phyloP scores from a whole-genome alignment of 92 coral and sea anemone species.

The Parazoanthus swiftii region DNA sequence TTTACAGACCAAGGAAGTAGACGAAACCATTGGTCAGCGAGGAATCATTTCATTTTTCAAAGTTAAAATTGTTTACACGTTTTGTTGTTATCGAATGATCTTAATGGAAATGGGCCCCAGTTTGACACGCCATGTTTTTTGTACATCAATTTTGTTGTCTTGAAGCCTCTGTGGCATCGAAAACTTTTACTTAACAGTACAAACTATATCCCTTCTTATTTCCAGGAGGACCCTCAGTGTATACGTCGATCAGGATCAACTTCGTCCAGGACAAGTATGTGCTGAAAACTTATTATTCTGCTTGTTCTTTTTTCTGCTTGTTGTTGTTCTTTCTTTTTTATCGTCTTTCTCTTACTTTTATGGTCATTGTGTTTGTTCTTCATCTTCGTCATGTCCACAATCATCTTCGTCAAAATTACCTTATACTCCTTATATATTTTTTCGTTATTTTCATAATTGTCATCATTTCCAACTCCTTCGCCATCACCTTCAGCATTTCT shows the following conservation, averaged over 20 bases:
- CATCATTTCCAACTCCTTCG: no score
- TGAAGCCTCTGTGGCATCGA: neutral
- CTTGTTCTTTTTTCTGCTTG: neutral
- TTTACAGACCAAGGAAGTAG: no score
- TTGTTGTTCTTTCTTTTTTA: no score
- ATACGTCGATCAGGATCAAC: constrained; percentile 18
- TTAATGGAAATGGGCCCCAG: no score
- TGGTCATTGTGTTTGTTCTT: no score
- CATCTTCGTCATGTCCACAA: neutral
- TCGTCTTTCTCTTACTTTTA: no score
- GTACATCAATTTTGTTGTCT: neutral
- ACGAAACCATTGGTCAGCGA: no score
- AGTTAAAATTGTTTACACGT: no score
- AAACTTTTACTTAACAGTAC: neutral
- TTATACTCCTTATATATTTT: neutral
- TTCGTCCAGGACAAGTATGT: constrained; percentile 26
- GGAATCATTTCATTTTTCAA: no score
- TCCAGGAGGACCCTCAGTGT: neutral
- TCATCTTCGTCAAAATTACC: neutral
- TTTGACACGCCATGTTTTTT: neutral
- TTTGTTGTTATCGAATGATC: no score
- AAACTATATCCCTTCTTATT: neutral
- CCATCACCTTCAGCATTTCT: neutral
- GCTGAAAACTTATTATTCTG: neutral
- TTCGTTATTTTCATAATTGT: neutral